Conservation (phyloP, 2,888 invertebrate genomes). For the Spodoptera exigua region DNA sequence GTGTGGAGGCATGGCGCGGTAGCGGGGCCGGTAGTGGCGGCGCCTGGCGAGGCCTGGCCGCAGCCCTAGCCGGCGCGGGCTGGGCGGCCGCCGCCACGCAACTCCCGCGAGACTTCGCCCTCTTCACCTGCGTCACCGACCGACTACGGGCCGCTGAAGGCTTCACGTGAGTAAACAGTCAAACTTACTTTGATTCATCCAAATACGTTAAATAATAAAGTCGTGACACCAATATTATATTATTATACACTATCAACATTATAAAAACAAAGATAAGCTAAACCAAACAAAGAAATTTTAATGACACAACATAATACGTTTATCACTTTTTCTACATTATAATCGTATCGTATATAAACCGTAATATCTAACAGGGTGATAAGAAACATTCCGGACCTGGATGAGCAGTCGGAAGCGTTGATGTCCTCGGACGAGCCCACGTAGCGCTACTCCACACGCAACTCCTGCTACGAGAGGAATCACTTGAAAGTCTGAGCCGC, state of each 20-base stretch:
- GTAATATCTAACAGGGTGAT: constrained; percentile 70
- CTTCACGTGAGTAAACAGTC: constrained; percentile 71
- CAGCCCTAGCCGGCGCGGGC: constrained; percentile 69
- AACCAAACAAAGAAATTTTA: too few species aligned
- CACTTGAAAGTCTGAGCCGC: constrained; percentile 63
- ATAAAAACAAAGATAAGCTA: too few species aligned
- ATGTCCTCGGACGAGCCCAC: constrained; percentile 87
- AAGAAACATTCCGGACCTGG: constrained; percentile 87
- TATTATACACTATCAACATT: too few species aligned
- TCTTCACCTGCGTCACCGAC: constrained; percentile 64
- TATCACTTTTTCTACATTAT: background rate
- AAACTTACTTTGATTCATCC: background rate
- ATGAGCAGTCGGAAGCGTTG: constrained; percentile 90
- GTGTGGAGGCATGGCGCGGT: constrained; percentile 91
- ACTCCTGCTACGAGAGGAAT: constrained; percentile 53
- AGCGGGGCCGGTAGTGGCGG: constrained; percentile 76
- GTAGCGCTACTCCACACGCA: constrained; percentile 68
- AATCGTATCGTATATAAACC: constrained; percentile 10
- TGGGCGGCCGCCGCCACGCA: constrained; percentile 74
- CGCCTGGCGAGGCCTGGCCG: constrained; percentile 61
- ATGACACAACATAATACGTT: background rate
- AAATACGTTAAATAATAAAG: background rate
- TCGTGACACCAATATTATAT: too few species aligned
- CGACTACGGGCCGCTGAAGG: constrained; percentile 69
- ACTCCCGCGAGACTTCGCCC: constrained; percentile 50